Conservation (phyloP, 2,888 invertebrate genomes). For the Mellilla xanthometata region DNA sequence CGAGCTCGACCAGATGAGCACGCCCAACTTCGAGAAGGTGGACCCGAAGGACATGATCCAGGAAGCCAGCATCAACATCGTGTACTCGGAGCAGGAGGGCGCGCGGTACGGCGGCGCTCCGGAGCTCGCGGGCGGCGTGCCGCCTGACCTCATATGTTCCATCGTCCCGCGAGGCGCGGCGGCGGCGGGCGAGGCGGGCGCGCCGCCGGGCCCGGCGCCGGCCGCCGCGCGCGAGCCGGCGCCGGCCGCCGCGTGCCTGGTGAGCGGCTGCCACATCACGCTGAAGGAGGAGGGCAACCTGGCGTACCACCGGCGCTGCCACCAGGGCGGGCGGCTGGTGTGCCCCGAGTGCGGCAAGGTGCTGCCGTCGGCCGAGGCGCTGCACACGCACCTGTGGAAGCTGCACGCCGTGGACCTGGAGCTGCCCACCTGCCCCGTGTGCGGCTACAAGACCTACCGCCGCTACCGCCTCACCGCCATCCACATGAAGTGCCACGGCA, state of each 20-base stretch:
- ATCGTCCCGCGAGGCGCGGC: slow-evolving; percentile 49
- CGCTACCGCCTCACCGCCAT: slow-evolving; percentile 87
- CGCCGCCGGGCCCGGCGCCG: no score
- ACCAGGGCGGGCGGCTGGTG: slow-evolving; percentile 68
- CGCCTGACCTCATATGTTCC: slow-evolving; percentile 74
- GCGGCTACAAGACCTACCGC: slow-evolving; percentile 88
- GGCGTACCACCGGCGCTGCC: slow-evolving; percentile 85
- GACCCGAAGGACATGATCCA: slow-evolving; percentile 76
- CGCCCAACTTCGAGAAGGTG: slow-evolving; percentile 72
- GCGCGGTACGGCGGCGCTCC: slow-evolving; percentile 63
- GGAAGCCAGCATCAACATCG: slow-evolving; percentile 76
- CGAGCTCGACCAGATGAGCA: slow-evolving; percentile 72
- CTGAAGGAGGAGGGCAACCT: slow-evolving; percentile 83
- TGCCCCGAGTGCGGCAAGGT: slow-evolving; percentile 87
- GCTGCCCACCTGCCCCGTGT: slow-evolving; percentile 88
- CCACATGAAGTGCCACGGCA: slow-evolving; percentile 89
- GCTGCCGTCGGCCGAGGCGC: slow-evolving; percentile 83
- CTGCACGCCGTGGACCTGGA: slow-evolving; percentile 90
- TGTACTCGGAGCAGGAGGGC: slow-evolving; percentile 68
- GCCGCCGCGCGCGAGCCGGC: no score
- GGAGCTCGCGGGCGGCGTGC: slow-evolving; percentile 54
- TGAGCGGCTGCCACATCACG: slow-evolving; percentile 80
- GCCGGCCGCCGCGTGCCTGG: slow-evolving; percentile 67
- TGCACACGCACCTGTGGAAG: slow-evolving; percentile 91
- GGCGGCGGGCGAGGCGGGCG: slow-evolving; percentile 29